Evolutionary conservation across 2,113 vertebrate species (phyloP), one percentile per base, ranked within the genome.

Genomic region (Macaca mulatta): DNA sequence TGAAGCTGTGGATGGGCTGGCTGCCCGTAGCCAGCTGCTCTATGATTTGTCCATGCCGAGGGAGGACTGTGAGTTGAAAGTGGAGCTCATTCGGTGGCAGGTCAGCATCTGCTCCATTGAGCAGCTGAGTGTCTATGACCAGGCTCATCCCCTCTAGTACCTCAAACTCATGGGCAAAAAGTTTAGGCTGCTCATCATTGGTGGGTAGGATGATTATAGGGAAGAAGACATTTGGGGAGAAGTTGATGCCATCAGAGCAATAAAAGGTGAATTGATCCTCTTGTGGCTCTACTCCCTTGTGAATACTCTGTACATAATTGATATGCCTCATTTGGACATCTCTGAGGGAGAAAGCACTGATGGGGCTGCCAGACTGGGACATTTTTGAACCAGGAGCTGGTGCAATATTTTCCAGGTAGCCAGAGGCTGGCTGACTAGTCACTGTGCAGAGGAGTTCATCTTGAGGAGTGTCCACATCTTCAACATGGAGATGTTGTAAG

Each of bases 111-210:
- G 82, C 75, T 48, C 97, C 98, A 23, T 95, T 98, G 72, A 98
- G 98, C 67, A 98, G 97, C 16, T 90, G 64, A 0, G 87, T 98
- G 32, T 99, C 98, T 91, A 98, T 98, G 86, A 99, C 98, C 22
- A 98, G 84, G 88, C 98, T 99, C 98, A 98, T 98, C 22, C 98
- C 98, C 59, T 99, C 98, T 96, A 99, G 97, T 23, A 99, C 98
- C 40, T 98, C 70, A 79, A 99, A 98, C 69, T 98, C 98, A 18
- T 0, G 32, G 30, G 92, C 94, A 94, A 97, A 98, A 35, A 99
- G 85, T 81, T 99, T 89, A 2, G 98, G 98, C 61, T 98, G 98
- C 83, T 99, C 98, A 14, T 98, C 97, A 4, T 98, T 99, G 61
- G 96, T 97, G 30, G 98, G 98, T 75, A 98, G 90, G 74, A 98